Conservation (phyloP, 2,888 invertebrate genomes). For the Rhagonycha lutea region DNA sequence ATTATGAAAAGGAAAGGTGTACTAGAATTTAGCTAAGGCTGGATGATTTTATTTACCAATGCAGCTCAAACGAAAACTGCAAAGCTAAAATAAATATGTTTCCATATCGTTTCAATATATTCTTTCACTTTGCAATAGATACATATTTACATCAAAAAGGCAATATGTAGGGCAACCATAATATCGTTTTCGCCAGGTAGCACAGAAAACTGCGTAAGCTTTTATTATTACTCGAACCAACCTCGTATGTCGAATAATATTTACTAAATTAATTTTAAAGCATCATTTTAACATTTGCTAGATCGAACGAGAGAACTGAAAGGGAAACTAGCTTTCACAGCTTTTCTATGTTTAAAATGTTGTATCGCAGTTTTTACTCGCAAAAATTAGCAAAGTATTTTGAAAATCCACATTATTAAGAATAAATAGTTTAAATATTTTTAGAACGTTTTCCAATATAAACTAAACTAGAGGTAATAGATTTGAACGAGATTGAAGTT, state of each 20-base stretch:
- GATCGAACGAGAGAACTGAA: background rate
- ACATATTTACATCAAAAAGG: background rate
- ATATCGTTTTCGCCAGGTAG: background rate
- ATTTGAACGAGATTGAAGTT: conserved; percentile 3
- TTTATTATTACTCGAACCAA: background rate
- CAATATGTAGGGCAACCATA: background rate
- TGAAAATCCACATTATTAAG: background rate
- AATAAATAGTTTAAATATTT: background rate
- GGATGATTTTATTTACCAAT: background rate
- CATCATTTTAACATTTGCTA: background rate
- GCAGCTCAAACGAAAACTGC: background rate
- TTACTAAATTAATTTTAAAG: background rate
- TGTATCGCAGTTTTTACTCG: no score
- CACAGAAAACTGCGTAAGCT: background rate
- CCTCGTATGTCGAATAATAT: background rate
- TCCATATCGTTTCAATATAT: background rate
- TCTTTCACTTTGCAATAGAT: background rate
- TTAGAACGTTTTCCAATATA: background rate
- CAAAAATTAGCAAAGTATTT: background rate
- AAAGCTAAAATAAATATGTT: background rate
- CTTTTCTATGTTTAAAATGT: background rate
- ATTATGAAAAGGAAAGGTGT: background rate
- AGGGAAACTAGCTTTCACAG: background rate
- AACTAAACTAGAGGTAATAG: conserved; percentile 1
- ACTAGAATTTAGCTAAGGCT: background rate